Conservation (phyloP, 2,797 vertebrate species). For the Alfaro cultratus region DNA sequence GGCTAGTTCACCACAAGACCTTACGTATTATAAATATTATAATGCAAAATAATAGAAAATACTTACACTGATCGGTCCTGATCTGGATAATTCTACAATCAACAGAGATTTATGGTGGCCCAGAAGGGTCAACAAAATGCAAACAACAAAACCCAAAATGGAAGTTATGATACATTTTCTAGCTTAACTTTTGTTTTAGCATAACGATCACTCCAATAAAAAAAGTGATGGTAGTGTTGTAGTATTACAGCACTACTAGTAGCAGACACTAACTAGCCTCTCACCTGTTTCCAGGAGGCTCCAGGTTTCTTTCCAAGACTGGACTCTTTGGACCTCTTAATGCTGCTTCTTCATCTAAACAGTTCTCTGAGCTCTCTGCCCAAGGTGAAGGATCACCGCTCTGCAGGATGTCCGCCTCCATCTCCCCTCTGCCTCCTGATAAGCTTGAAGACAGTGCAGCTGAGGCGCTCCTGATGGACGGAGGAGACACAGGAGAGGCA, state of each 20-base stretch:
- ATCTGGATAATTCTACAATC: background rate
- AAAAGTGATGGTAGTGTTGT: background rate
- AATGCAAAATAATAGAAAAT: background rate
- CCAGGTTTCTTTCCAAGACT: constrained; percentile 5
- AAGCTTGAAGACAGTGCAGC: constrained; percentile 1
- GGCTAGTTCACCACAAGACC: background rate
- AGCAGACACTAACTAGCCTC: background rate
- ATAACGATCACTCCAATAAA: background rate
- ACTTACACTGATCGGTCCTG: background rate
- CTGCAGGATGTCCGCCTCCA: constrained; percentile 34
- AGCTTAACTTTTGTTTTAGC: no score
- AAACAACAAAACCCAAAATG: background rate
- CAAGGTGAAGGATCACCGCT: constrained; percentile 16
- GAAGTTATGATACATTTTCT: no score
- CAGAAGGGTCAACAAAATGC: background rate
- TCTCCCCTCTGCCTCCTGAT: constrained; percentile 10
- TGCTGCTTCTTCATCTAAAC: constrained; percentile 9
- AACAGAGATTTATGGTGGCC: background rate
- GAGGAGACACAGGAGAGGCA: constrained; percentile 13
- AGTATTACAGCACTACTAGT: background rate
- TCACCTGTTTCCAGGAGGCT: constrained; percentile 35
- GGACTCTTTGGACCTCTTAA: constrained; percentile 28
- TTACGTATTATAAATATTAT: background rate
- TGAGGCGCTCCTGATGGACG: constrained; percentile 4
- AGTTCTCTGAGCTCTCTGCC: constrained; percentile 11